phyloP scores from a whole-genome alignment of 2,113 vertebrate genomes.

The Charina bottae region DNA sequence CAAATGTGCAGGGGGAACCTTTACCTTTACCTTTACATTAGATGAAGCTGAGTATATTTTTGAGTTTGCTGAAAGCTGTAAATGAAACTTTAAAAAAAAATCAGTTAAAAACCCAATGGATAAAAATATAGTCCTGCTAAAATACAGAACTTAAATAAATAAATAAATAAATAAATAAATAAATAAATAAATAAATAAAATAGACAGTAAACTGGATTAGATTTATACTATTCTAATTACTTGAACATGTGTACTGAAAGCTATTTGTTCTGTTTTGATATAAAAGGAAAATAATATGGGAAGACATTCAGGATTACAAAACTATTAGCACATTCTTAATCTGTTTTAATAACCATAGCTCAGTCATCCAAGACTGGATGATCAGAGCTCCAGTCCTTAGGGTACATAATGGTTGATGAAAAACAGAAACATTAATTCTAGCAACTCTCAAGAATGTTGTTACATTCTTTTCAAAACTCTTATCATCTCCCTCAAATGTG shows the following conservation, averaged over 20 bases:
- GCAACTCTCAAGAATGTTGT: conserved; percentile 57
- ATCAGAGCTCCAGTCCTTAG: conserved; percentile 42
- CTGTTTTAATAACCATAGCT: not conserved
- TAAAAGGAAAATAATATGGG: not conserved
- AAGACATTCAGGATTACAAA: not conserved
- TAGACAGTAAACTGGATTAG: not conserved
- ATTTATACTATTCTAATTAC: not conserved
- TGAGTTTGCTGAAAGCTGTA: not conserved
- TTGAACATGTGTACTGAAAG: not conserved
- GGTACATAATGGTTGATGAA: conserved; percentile 49
- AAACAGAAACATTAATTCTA: conserved; percentile 52
- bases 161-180: too few relatives aligned
- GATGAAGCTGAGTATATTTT: not conserved
- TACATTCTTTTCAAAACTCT: conserved; percentile 62
- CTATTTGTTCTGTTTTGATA: not conserved
- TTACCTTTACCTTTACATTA: too few relatives aligned
- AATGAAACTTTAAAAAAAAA: not conserved
- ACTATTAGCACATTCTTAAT: not conserved
- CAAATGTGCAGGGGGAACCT: too few relatives aligned
- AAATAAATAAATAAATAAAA: too few relatives aligned
- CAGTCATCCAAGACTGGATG: not conserved
- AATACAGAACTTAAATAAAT: not conserved
- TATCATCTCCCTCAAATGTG: conserved; percentile 59
- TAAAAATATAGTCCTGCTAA: not conserved
- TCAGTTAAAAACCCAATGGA: not conserved